A percentile compares a stretch with the other conserved stretches of the same genome.
Evolutionary conservation across 37 sponge, comb jelly and placozoan species (phyloP).

Genomic region (Oopsacas minuta): DNA sequence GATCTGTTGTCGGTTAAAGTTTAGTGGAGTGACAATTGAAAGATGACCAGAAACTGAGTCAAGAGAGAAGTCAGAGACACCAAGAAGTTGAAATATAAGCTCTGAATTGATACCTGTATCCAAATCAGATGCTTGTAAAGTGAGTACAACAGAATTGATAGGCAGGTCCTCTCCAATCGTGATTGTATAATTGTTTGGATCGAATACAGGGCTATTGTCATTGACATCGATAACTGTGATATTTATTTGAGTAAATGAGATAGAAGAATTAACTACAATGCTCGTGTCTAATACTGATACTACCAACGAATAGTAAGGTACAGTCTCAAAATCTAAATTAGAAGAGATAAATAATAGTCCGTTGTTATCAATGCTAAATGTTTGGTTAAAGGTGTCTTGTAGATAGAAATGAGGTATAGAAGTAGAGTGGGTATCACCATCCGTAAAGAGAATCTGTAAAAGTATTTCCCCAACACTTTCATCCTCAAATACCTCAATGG

Average conservation of each 20-base stretch:
- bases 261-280: neutral
- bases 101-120: constrained; percentile 23
- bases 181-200: neutral
- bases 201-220: constrained; percentile 21
- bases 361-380: neutral
- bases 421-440: neutral
- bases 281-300: constrained; percentile 20
- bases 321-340: constrained; percentile 21
- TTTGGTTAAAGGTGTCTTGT: neutral
- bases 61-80: constrained; percentile 22
- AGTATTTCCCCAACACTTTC: neutral
- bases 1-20: neutral
- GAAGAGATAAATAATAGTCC: neutral
- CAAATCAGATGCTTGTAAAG: constrained; percentile 20
- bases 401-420: neutral
- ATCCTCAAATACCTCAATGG: neutral
- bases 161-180: neutral
- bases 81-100: constrained; percentile 16
- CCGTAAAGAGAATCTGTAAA: neutral
- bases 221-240: constrained; percentile 9
- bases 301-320: neutral
- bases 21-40: neutral
- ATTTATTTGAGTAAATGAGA: neutral
- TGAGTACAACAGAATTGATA: neutral
- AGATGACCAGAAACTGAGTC: constrained; percentile 25